These are phyloP conservation scores for Steromphala cineraria DNA, from an alignment of 2,888 invertebrate species.

Conservation along the genomic window DNA sequence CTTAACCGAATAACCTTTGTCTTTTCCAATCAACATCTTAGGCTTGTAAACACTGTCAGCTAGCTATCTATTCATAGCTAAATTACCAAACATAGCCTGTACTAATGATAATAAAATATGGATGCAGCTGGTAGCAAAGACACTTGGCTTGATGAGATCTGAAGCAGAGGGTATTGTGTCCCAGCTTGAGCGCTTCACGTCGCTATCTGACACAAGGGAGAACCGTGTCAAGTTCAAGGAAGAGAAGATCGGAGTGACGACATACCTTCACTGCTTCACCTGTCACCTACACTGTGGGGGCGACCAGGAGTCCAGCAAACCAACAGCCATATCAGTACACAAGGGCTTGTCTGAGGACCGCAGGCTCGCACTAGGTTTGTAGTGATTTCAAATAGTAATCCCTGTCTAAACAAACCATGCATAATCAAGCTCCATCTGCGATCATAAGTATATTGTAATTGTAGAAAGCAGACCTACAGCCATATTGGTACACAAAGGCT, in stretches of 20 bases:
- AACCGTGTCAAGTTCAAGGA: conserved; percentile 51
- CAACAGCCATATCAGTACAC: conserved; percentile 44
- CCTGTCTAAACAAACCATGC: background rate
- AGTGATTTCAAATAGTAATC: background rate
- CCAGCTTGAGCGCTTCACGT: conserved; percentile 43
- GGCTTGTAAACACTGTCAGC: too few relatives aligned
- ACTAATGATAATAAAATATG: too few relatives aligned
- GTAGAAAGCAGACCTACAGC: too few relatives aligned
- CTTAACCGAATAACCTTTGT: too few relatives aligned
- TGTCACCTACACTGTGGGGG: conserved; percentile 51
- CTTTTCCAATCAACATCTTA: too few relatives aligned
- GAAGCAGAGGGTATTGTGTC: conserved; percentile 52
- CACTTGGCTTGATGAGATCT: conserved; percentile 44
- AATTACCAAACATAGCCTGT: too few relatives aligned
- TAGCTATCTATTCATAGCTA: too few relatives aligned
- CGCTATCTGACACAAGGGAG: conserved; percentile 22
- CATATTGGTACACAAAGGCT: too few relatives aligned
- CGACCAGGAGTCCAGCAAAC: conserved; percentile 34
- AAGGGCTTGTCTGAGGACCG: conserved; percentile 60
- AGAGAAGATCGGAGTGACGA: conserved; percentile 49
- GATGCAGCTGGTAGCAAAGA: conserved; percentile 39
- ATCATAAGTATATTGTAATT: too few relatives aligned
- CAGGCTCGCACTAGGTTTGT: conserved; percentile 57
- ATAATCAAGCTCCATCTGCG: too few relatives aligned
- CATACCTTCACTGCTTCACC: conserved; percentile 68